Conservation (phyloP, 2,888 invertebrate genomes). For the Amphipyra tragopoginis region DNA sequence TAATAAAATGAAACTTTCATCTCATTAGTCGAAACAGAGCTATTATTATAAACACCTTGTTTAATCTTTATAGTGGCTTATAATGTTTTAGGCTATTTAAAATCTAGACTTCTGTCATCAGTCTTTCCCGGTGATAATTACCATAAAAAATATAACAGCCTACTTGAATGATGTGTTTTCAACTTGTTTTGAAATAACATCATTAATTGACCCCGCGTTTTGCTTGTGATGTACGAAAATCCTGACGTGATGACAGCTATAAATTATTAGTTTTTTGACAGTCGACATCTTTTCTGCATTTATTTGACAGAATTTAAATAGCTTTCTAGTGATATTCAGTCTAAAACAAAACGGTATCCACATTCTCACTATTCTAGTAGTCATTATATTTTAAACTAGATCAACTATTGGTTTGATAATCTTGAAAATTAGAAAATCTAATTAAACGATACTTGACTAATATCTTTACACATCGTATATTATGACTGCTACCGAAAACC, state of each 20-base stretch:
- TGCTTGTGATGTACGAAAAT: background rate
- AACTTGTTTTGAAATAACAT: conserved; percentile 4
- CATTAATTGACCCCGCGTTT: background rate
- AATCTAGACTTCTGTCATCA: conserved; percentile 6
- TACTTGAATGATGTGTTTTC: conserved; percentile 11
- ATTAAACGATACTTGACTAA: no score
- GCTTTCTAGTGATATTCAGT: background rate
- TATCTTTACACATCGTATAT: no score
- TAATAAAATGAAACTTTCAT: no score
- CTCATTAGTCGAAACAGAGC: background rate
- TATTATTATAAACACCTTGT: background rate
- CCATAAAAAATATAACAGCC: conserved; percentile 5
- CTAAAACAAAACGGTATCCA: background rate
- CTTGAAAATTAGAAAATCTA: no score
- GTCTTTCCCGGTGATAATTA: conserved; percentile 9
- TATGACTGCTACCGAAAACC: no score
- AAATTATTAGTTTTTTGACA: conserved; percentile 11
- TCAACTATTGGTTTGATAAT: no score
- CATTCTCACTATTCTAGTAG: background rate
- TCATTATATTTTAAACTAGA: background rate
- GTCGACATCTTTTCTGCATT: conserved; percentile 8
- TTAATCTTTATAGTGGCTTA: background rate
- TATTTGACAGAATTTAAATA: no score
- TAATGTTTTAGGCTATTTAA: background rate
- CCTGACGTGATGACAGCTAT: background rate